A percentile compares a stretch with the other conserved stretches of the same genome.
Conservation (phyloP, 2,888 invertebrate species). For the Drosophila pseudotakahashii region DNA sequence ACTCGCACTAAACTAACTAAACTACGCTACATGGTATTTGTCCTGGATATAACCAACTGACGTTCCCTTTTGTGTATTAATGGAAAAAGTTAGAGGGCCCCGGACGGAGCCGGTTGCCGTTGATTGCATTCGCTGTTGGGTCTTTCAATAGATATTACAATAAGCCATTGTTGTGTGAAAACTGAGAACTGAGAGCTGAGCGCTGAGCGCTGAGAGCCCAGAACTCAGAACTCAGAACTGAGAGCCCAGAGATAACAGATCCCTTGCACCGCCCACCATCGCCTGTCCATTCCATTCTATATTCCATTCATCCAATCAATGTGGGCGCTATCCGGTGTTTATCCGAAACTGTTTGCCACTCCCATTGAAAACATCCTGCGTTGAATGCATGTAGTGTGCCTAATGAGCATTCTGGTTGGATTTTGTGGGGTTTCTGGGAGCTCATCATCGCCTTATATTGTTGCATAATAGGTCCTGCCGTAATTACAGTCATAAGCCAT, state of each 20-base stretch:
- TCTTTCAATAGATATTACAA: slow-evolving; percentile 54
- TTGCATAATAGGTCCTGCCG: neutral
- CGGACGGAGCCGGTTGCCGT: slow-evolving; percentile 34
- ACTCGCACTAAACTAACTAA: neutral
- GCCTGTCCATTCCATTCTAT: neutral
- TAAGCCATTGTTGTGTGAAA: slow-evolving; percentile 49
- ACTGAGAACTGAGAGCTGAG: neutral
- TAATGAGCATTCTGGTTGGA: neutral
- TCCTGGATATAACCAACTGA: slow-evolving; percentile 4
- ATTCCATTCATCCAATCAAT: slow-evolving; percentile 21
- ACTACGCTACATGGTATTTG: slow-evolving; percentile 3
- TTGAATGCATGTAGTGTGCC: slow-evolving; percentile 6
- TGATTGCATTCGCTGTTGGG: slow-evolving; percentile 59
- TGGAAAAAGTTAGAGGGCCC: slow-evolving; percentile 57
- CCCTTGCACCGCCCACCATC: neutral
- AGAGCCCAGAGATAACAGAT: slow-evolving; percentile 15
- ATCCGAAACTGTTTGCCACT: slow-evolving; percentile 4
- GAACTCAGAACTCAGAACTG: neutral
- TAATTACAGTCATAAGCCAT: neutral
- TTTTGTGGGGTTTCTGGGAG: neutral
- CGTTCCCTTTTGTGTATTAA: slow-evolving; percentile 54
- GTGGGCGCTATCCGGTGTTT: slow-evolving; percentile 1
- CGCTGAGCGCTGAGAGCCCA: neutral
- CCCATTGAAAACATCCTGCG: neutral
- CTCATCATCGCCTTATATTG: too few relatives aligned